phyloP scores from a whole-genome alignment of 2,888 invertebrate genomes.

The Pedicia rivosa region DNA sequence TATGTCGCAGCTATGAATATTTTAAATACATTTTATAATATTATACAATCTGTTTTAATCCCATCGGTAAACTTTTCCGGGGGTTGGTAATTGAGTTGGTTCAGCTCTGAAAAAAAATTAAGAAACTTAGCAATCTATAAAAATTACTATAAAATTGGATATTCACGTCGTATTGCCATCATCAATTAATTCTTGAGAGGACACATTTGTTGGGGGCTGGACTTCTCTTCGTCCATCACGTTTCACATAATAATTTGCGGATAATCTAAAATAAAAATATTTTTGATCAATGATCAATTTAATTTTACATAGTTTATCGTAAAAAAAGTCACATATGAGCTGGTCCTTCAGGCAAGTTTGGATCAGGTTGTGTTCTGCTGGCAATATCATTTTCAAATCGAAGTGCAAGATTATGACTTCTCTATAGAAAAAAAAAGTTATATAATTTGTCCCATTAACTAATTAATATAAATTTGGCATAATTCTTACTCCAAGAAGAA shows the following conservation, averaged over 20 bases:
- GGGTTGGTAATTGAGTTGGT: slow-evolving; percentile 35
- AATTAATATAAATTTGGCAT: not conserved
- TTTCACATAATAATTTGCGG: slow-evolving; percentile 67
- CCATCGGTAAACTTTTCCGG: slow-evolving; percentile 40
- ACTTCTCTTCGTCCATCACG: slow-evolving; percentile 75
- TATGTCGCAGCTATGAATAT: not conserved
- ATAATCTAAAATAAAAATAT: slow-evolving; percentile 32
- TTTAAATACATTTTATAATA: not conserved
- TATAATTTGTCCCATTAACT: not conserved
- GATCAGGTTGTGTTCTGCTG: slow-evolving; percentile 65
- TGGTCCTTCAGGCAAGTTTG: slow-evolving; percentile 67
- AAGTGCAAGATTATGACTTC: slow-evolving; percentile 41
- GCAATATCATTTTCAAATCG: slow-evolving; percentile 51
- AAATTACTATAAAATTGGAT: not conserved
- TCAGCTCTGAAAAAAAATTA: slow-evolving; percentile 16
- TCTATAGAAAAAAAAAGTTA: slow-evolving; percentile 26
- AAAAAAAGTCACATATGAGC: slow-evolving; percentile 37
- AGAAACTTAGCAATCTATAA: not conserved
- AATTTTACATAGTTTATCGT: slow-evolving; percentile 4
- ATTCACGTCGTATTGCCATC: not conserved
- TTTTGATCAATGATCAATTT: slow-evolving; percentile 2
- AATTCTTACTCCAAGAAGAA: slow-evolving; percentile 1
- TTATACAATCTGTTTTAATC: slow-evolving; percentile 26
- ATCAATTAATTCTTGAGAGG: slow-evolving; percentile 9
- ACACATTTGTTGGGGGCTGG: slow-evolving; percentile 23